Conservation (phyloP, 2,797 vertebrate species). For the Arctocebus calabarensis region DNA sequence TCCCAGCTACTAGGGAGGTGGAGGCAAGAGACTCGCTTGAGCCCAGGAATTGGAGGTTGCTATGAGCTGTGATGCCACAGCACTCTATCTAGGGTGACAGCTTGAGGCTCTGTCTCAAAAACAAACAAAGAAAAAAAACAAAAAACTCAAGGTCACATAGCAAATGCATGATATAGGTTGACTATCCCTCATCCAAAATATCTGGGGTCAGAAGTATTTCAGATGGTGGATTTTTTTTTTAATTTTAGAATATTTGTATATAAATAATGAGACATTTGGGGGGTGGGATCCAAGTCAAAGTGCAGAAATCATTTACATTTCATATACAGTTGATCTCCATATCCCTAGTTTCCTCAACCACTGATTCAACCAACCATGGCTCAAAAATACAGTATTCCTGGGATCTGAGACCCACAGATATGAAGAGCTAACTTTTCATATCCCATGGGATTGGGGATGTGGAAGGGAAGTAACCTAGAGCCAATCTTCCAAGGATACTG, state of each 20-base stretch:
- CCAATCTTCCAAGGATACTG: neutral
- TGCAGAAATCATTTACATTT: neutral
- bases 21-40: no score
- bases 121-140: no score
- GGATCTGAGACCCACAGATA: neutral
- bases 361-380: neutral
- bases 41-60: no score
- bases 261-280: neutral
- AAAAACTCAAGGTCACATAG: neutral
- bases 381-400: neutral
- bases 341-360: neutral
- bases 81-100: no score
- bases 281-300: neutral
- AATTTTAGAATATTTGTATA: neutral
- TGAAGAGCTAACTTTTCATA: neutral
- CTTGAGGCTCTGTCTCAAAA: no score
- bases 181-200: neutral
- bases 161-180: neutral
- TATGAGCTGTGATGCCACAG: no score
- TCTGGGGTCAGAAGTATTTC: neutral
- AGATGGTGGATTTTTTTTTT: neutral
- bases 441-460: neutral
- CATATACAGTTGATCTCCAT: neutral
- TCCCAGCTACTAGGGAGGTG: no score
- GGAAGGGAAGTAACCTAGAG: neutral